These are phyloP conservation scores for Meloe dianella DNA, from an alignment of 2,888 invertebrate species.

Conservation along the genomic window DNA sequence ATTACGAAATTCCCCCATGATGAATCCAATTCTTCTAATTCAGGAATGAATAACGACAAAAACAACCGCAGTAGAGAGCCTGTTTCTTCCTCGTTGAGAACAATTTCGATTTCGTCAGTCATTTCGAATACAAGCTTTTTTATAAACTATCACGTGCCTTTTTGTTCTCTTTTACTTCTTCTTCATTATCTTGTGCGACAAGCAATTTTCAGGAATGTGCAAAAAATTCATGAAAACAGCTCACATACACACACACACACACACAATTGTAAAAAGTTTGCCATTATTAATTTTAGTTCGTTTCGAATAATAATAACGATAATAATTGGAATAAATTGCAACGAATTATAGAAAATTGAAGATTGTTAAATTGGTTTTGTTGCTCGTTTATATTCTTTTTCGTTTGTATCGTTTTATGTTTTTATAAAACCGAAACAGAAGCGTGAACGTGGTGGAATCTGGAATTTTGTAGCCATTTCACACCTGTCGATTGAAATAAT, in stretches of 20 bases:
- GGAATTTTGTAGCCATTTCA: conserved; percentile 22
- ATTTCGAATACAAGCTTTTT: conserved; percentile 29
- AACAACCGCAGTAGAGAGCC: conserved; percentile 31
- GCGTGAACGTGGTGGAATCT: conserved; percentile 3
- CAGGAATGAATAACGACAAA: conserved; percentile 28
- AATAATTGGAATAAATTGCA: conserved; percentile 4
- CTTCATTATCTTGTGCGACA: neutral
- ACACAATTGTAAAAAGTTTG: neutral
- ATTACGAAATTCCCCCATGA: conserved; percentile 44
- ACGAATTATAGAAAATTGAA: conserved; percentile 7
- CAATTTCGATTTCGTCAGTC: conserved; percentile 35
- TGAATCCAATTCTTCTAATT: conserved; percentile 29
- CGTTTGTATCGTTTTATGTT: neutral
- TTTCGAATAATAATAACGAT: neutral
- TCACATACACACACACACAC: no score
- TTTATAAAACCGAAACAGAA: neutral
- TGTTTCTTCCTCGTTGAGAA: conserved; percentile 42
- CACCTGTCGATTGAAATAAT: conserved; percentile 33
- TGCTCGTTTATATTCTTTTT: neutral
- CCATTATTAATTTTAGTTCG: neutral
- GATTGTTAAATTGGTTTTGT: conserved; percentile 3
- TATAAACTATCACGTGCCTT: conserved; percentile 33
- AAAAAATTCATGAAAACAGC: no score
- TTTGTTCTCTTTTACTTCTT: conserved; percentile 19
- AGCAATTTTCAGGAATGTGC: neutral